A percentile compares a stretch with the other conserved stretches of the same genome.
phyloP scores from a whole-genome alignment of 2,113 vertebrate species.

The Malurus alboscapulatus region DNA sequence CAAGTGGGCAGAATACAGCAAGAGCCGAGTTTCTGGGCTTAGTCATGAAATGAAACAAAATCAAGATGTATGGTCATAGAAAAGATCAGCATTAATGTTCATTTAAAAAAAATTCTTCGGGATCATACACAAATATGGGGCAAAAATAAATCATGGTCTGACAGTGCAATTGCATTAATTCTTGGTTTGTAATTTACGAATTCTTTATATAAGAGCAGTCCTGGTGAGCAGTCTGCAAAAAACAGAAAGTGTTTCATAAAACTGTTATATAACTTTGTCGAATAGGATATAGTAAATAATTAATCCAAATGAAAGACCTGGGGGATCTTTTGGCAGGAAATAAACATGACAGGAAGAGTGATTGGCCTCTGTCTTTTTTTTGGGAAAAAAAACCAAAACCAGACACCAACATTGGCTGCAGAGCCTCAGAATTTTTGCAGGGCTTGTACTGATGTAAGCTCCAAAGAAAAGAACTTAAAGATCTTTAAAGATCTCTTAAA shows the following conservation, averaged over 20 bases:
- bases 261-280: background rate
- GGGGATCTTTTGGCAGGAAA: background rate
- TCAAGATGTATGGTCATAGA: background rate
- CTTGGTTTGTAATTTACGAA: background rate
- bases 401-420: background rate
- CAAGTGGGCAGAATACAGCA: background rate
- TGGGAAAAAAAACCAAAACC: background rate
- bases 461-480: background rate
- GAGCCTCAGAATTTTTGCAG: background rate
- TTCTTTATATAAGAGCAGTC: background rate
- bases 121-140: accelerated
- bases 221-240: background rate
- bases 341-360: background rate
- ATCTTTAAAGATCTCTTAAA: background rate
- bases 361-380: background rate
- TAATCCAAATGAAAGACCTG: background rate
- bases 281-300: background rate
- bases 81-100: background rate
- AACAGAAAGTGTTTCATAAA: background rate
- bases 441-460: background rate
- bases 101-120: background rate
- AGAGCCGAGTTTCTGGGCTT: background rate
- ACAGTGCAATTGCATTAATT: background rate
- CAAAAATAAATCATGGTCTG: background rate
- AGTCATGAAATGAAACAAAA: background rate